phyloP scores from a whole-genome alignment of 2,113 vertebrate species.

The Microtus montanus region DNA sequence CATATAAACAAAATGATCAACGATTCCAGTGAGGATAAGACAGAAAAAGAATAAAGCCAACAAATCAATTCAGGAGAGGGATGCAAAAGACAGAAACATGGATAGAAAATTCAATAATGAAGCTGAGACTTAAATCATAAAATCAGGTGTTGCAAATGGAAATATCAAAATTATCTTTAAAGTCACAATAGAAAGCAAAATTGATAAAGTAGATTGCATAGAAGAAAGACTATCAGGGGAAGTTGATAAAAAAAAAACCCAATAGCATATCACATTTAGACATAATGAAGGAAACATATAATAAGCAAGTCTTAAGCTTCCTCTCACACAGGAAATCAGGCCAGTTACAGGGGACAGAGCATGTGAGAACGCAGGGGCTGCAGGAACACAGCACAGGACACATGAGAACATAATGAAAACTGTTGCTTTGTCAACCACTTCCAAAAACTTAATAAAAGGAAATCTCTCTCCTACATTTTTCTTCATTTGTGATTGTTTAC shows the following conservation, averaged over 20 bases:
- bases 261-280: background rate
- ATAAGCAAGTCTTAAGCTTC: background rate
- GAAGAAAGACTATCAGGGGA: background rate
- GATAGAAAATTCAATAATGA: background rate
- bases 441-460: background rate
- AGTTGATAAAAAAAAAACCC: background rate
- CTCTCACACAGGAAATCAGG: background rate
- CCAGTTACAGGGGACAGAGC: background rate
- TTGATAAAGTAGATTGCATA: background rate
- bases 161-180: background rate
- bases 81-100: background rate
- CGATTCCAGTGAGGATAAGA: background rate
- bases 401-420: background rate
- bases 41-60: background rate
- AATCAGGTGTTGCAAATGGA: background rate
- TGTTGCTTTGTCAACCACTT: background rate
- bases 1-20: background rate
- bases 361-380: background rate
- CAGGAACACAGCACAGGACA: background rate
- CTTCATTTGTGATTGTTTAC: background rate
- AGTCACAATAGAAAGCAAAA: too few relatives aligned
- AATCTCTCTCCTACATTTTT: background rate
- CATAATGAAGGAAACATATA: background rate
- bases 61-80: too few relatives aligned
- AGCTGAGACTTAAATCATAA: background rate